A percentile compares a stretch with the other conserved stretches of the same genome.
phyloP scores from a whole-genome alignment of 2,888 invertebrate species.

The Phyllotreta striolata region DNA sequence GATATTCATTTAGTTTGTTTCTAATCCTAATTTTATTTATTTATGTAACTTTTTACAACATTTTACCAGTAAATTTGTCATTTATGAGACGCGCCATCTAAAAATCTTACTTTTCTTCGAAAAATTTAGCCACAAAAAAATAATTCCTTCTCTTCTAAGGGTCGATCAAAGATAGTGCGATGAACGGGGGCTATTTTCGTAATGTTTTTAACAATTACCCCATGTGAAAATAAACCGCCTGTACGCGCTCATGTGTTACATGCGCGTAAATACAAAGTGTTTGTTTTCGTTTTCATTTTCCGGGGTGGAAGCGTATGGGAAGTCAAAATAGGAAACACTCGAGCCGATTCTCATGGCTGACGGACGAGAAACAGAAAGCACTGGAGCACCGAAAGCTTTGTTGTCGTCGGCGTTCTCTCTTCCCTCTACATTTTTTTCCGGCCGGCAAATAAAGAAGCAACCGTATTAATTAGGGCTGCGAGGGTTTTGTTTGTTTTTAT shows the following conservation, averaged over 20 bases:
- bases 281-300: constrained; percentile 39
- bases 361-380: constrained; percentile 29
- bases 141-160: too few species aligned
- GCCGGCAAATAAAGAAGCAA: constrained; percentile 35
- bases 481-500: constrained; percentile 38
- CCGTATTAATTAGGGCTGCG: constrained; percentile 38
- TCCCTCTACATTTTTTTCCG: constrained; percentile 32
- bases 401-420: constrained; percentile 23
- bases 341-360: constrained; percentile 32
- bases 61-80: too few species aligned
- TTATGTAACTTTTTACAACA: too few species aligned
- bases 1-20: too few species aligned
- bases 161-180: too few species aligned
- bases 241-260: constrained; percentile 1
- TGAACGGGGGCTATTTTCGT: too few species aligned
- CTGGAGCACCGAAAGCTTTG: constrained; percentile 17
- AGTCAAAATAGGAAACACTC: constrained; percentile 37
- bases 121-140: too few species aligned
- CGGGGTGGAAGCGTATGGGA: constrained; percentile 24
- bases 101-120: too few species aligned
- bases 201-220: constrained; percentile 13
- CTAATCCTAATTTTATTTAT: too few species aligned
- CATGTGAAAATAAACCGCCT: constrained; percentile 3
- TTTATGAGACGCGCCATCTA: too few species aligned
- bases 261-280: constrained; percentile 21